phyloP scores from a whole-genome alignment of 2,888 invertebrate genomes.

The Eurois occulta region DNA sequence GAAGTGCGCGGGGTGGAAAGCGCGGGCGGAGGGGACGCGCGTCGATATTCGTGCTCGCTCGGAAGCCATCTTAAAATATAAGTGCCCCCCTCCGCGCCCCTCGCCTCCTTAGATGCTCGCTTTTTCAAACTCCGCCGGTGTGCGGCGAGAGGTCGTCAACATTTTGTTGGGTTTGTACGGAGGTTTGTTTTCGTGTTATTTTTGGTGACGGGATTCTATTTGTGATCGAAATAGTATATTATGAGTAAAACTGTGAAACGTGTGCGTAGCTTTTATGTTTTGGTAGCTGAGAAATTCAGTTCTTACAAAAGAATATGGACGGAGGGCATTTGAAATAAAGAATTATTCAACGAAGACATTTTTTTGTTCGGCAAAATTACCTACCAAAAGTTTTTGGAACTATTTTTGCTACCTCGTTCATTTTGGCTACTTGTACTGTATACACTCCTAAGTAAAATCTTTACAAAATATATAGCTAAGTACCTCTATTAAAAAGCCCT shows the following conservation, averaged over 20 bases:
- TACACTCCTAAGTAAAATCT: neutral
- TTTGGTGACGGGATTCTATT: neutral
- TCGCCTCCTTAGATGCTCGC: slow-evolving; percentile 87
- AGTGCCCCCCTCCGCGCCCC: slow-evolving; percentile 76
- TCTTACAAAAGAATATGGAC: neutral
- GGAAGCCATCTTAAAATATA: slow-evolving; percentile 91
- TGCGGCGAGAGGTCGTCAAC: slow-evolving; percentile 75
- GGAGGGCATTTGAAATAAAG: too few relatives aligned
- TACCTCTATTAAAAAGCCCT: neutral
- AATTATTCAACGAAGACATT: neutral
- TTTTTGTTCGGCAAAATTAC: neutral
- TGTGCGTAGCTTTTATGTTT: neutral
- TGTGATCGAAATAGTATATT: neutral
- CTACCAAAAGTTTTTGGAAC: too few relatives aligned
- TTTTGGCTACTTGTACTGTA: neutral
- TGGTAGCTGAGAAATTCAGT: neutral
- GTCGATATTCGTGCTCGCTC: slow-evolving; percentile 88
- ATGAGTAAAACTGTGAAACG: neutral
- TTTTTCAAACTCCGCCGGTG: slow-evolving; percentile 86
- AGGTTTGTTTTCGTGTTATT: neutral
- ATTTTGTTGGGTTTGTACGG: slow-evolving; percentile 69
- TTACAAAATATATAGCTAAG: neutral
- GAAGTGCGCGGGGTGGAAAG: slow-evolving; percentile 72
- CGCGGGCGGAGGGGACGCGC: slow-evolving; percentile 77
- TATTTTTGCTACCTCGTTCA: neutral